Base-by-base conservation (phyloP, 2,113 vertebrate species). In the Chionomys nivalis region DNA sequence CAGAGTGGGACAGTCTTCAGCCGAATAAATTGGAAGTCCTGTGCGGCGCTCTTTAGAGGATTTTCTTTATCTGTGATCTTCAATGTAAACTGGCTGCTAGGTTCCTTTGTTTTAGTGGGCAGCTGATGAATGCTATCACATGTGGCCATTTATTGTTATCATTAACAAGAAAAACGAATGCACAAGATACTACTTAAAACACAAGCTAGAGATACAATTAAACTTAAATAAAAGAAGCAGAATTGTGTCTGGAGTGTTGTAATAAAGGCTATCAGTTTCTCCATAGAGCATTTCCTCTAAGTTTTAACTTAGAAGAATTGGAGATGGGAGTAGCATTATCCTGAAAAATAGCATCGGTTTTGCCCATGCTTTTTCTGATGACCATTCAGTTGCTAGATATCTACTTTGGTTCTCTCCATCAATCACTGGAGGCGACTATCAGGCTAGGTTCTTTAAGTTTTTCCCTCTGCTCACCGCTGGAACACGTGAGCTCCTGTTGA, bases 61-160 rank as follows among this genome's bases (percentile, higher is more conserved):
- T 47, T 92, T 95, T 26, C 42, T 95, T 96, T 93, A 91, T 94
- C 73, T 92, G n/a, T 52, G 90, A 83, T 92, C 77, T 89, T 92
- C 87, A 79, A 95, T 97, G 63, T 97, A 95, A 95, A 87, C 36
- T 93, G 87, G n/a, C 3, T 92, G 65, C 95, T 97, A 58, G 58
- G 79, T 72, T 92, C 28, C 52, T 97, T 97, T 97, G 94, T 97
- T 95, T 97, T 70, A 94, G 55, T 89, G 63, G 95, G 28, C 63
- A 89, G 42, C 77, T 95, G 78, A 95, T 95, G 95, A 91, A 96
- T 97, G 14, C 63, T 9, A 77, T 91, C 94, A 68, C 36, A 68
- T 73, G 70, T 91, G 78, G 36, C 36, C n/a, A 94, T 96, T 96
- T 94, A 89, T 96, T 93, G 55, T 96, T 91, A 79, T 90, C 85